A percentile compares a stretch with the other conserved stretches of the same genome.
Evolutionary conservation across 2,888 invertebrate species (phyloP).

Genomic region (Nemotelus pantherinus): DNA sequence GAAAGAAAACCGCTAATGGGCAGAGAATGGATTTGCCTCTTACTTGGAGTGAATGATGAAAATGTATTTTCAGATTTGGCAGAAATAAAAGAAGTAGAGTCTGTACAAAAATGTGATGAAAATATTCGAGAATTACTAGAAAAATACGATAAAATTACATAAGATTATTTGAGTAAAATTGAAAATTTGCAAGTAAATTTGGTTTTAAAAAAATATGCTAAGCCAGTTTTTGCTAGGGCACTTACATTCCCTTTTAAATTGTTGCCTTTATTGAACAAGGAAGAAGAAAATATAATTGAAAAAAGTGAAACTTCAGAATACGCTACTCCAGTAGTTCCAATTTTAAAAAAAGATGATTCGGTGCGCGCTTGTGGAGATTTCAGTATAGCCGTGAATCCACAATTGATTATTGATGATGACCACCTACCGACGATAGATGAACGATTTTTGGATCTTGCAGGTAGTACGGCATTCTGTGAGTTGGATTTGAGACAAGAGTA

Average conservation of each 20-base stretch:
- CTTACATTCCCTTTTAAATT: neutral
- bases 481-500: neutral
- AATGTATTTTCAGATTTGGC: neutral
- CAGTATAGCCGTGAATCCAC: neutral
- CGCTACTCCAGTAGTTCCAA: too few relatives aligned
- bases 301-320: neutral
- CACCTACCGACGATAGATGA: neutral
- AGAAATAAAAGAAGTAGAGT: slow-evolving; percentile 1
- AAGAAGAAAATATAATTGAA: neutral
- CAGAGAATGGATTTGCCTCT: neutral
- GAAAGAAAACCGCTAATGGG: neutral
- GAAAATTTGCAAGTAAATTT: neutral
- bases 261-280: too few relatives aligned
- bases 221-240: neutral
- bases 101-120: neutral
- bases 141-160: neutral
- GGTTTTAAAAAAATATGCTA: neutral
- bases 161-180: neutral
- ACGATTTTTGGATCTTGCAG: neutral
- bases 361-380: neutral
- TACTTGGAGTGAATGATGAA: neutral
- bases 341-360: neutral
- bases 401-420: neutral
- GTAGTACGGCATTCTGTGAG: neutral
- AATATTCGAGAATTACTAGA: neutral